Conservation (phyloP, 2,888 invertebrate genomes). For the Sericinus montela region DNA sequence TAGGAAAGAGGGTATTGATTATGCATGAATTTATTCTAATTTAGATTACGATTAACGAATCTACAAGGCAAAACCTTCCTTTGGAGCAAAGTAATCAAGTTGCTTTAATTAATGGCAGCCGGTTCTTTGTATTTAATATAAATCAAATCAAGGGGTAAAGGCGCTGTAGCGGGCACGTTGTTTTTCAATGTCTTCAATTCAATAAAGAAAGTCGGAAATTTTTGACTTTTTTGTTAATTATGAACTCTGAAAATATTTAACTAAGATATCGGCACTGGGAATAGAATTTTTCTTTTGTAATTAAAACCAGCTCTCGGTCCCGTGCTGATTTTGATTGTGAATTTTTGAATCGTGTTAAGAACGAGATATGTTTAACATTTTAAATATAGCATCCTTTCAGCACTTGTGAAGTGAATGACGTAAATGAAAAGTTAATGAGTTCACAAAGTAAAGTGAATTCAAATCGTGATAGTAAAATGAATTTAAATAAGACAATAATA, state of each 20-base stretch:
- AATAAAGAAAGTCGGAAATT: neutral
- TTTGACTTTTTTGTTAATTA: neutral
- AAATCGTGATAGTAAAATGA: too few relatives aligned
- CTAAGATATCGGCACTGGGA: neutral
- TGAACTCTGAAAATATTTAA: neutral
- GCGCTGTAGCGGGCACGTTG: neutral
- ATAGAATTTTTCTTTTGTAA: neutral
- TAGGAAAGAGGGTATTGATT: neutral
- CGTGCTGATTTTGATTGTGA: neutral
- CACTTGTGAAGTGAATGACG: too few relatives aligned
- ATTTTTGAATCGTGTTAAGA: too few relatives aligned
- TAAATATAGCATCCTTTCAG: too few relatives aligned
- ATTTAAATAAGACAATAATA: too few relatives aligned
- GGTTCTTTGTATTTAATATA: constrained; percentile 8
- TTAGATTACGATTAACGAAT: constrained; percentile 7
- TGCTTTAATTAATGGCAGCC: constrained; percentile 14
- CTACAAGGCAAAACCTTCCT: constrained; percentile 5
- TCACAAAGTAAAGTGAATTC: too few relatives aligned
- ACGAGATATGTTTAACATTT: too few relatives aligned
- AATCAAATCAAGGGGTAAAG: constrained; percentile 4
- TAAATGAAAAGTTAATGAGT: too few relatives aligned
- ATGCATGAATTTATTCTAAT: constrained; percentile 7
- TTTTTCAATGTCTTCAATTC: neutral
- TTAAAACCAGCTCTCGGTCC: neutral
- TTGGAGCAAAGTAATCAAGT: constrained; percentile 6